Evolutionary conservation across 2,797 vertebrate species (phyloP), one percentile per base, ranked within the genome.

Genomic region (Brachymystax lenok): DNA sequence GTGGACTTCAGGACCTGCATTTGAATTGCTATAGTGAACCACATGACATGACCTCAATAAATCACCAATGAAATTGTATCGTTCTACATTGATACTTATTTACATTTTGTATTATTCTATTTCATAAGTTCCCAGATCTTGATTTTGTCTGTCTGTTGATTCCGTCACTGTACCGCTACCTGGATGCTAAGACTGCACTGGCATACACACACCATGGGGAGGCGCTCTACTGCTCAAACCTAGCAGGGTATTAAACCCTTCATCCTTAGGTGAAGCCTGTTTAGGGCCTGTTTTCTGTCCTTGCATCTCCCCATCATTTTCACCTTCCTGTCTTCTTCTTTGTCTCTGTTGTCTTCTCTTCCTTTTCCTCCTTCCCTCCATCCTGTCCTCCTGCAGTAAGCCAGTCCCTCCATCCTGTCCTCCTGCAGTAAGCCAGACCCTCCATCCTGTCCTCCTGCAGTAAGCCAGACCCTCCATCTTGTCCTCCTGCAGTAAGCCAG

Each of bases 121-220:
- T 46, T 13, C 40, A 46, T 12, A 10, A 12, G 10, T 59, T 19
- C 5, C 8, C 17, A 59, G 56, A 59, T 19, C 56, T 10, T 54
- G 52, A 54, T 14, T 52, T 30, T 40, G 2, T 40, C 40, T 40
- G 54, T 56, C 19, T n/a, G 54, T 19, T 8, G 54, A 6, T 56
- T 46, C 40, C 40, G 3, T 59, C n/a, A 8, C 6, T 8, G 0
- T 59, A n/a, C 56, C 2, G 2, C 17, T 63, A 27, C 59, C 59
- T 84, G 94, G 16, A 19, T 69, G 4, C 40, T 56, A 14, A n/a
- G 52, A 56, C 95, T 91, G 89, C 94, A 88, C 79, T 95, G 91
- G 94, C 94, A 74, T 90, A 91, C 1, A 94, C 95, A 85, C 94
- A 93, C 92, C 94, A 95, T 90, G 95, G 94, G 82, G 95, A 95